Conservation (phyloP, 23 tunicate species). For the Botrylloides violaceus region DNA sequence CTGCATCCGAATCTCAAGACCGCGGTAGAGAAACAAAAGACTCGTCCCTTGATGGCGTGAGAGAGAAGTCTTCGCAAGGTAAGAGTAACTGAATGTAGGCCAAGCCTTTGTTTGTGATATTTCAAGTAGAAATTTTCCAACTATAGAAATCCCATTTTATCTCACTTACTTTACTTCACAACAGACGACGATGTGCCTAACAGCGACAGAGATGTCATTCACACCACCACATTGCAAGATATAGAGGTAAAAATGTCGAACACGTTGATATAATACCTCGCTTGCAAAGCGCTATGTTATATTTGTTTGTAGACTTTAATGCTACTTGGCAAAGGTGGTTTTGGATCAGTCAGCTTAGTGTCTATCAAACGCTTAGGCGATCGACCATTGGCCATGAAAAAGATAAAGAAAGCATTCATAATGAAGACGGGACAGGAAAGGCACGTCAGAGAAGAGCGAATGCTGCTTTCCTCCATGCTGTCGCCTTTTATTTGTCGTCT, state of each 20-base stretch:
- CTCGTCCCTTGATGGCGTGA: too few species aligned
- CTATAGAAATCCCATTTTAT: too few species aligned
- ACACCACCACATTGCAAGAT: not conserved
- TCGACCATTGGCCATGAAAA: constrained; percentile 77
- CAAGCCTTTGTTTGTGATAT: too few species aligned
- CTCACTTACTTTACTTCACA: too few species aligned
- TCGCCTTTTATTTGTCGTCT: constrained; percentile 76
- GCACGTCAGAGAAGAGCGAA: constrained; percentile 80
- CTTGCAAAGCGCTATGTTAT: too few species aligned
- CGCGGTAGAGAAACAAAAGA: too few species aligned
- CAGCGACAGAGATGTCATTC: not conserved
- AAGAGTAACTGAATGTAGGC: too few species aligned
- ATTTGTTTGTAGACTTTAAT: constrained; percentile 25
- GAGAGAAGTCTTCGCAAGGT: too few species aligned
- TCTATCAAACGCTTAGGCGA: constrained; percentile 36
- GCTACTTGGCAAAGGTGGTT: constrained; percentile 83
- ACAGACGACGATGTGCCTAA: not conserved
- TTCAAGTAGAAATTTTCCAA: too few species aligned
- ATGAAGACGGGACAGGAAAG: constrained; percentile 82
- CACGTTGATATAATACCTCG: too few species aligned
- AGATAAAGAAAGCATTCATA: constrained; percentile 68
- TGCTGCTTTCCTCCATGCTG: constrained; percentile 43
- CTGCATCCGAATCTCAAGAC: too few species aligned
- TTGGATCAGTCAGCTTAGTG: constrained; percentile 85
- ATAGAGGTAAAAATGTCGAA: not conserved